Evolutionary conservation across 2,888 invertebrate species (phyloP).

Genomic region (Napeogenes inachia): DNA sequence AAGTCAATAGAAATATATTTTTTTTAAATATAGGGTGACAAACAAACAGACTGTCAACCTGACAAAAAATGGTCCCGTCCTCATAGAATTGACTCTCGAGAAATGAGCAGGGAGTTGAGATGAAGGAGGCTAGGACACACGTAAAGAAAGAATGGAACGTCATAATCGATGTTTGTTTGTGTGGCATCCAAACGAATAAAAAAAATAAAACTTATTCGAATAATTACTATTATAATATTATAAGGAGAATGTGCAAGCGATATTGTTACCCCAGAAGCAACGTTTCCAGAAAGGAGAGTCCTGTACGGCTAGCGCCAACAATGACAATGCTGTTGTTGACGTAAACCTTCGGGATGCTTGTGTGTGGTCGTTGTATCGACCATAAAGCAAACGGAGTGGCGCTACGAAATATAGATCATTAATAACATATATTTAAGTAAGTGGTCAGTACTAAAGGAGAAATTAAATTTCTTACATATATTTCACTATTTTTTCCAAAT

Average conservation of each 20-base stretch:
- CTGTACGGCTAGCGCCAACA: conserved; percentile 81
- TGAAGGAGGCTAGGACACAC: no score
- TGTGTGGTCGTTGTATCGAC: conserved; percentile 70
- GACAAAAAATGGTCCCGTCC: no score
- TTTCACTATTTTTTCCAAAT: conserved; percentile 47
- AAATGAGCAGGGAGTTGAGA: no score
- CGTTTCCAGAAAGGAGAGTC: conserved; percentile 79
- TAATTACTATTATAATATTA: not conserved
- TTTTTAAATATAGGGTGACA: not conserved
- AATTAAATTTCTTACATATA: conserved; percentile 42
- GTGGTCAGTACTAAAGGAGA: no score
- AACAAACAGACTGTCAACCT: not conserved
- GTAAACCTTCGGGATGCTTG: conserved; percentile 67
- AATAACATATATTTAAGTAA: no score
- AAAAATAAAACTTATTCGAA: no score
- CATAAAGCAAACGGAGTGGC: conserved; percentile 74
- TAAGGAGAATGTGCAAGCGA: not conserved
- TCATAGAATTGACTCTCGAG: no score
- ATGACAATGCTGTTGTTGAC: conserved; percentile 80
- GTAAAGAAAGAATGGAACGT: no score
- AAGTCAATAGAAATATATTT: conserved; percentile 11
- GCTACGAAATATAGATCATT: conserved; percentile 30
- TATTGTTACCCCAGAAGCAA: conserved; percentile 71
- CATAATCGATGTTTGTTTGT: no score
- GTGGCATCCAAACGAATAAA: no score